Base-by-base conservation (phyloP, 1,140 invertebrate species). In the Piezodorus guildinii region DNA sequence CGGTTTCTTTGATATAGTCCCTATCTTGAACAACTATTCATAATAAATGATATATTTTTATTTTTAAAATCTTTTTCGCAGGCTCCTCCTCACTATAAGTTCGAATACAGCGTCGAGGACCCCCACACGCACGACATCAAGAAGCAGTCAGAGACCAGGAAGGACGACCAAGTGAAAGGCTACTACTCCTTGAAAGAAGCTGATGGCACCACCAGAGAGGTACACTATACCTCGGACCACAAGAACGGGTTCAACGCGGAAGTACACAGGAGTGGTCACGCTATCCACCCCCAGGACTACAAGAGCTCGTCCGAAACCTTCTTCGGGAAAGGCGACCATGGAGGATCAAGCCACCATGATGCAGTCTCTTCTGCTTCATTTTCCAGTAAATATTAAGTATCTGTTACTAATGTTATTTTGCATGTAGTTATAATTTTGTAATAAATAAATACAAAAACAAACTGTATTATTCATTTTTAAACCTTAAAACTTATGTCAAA, bases 21-120 rank as follows among this genome's bases (percentile, higher is more conserved):
- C n/a, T n/a, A n/a, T n/a, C n/a, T n/a, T n/a, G n/a, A n/a, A n/a
- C n/a, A n/a, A n/a, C n/a, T n/a, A n/a, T n/a, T n/a, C n/a, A n/a
- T n/a, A n/a, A n/a, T n/a, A n/a, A n/a, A n/a, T n/a, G n/a, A n/a
- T n/a, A n/a, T n/a, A n/a, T n/a, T n/a, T 61, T 14, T 43, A 21
- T 30, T 61, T 6, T 44, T 15, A 39, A n/a, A 34, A 43, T 6
- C 3, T 51, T 60, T 60, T 17, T 21, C 23, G 8, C 66, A 67
- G 66, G 72, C 65, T n/a, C 68, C 70, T 46, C 71, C 73, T 23
- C 73, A 75, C 10, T 81, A 82, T 68, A 72, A 74, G 52, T 81
- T 75, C 70, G 77, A 78, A 64, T 81, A 82, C 70, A 75, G 74
- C n/a, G 79, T 81, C 1, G 74, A 77, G 65, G 79, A 80, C 63